These are phyloP conservation scores for Ascaphus truei DNA, from an alignment of 2,113 vertebrate genomes.

Conservation along the genomic window DNA sequence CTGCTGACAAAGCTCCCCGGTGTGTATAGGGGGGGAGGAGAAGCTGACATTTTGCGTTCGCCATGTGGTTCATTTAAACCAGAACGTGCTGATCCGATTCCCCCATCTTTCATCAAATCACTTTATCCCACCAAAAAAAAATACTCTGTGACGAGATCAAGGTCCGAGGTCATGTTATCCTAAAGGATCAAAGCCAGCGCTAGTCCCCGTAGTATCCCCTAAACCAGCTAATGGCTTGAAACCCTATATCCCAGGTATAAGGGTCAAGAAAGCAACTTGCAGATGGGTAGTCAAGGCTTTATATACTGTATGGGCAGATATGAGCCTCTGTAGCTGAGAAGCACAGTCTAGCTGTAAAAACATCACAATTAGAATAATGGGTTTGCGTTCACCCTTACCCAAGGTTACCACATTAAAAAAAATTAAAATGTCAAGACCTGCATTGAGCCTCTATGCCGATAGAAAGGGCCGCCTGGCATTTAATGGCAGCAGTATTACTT, in stretches of 20 bases:
- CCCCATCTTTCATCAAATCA: slow-evolving; percentile 13
- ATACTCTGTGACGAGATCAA: slow-evolving; percentile 7
- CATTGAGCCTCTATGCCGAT: not conserved
- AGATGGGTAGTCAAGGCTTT: not conserved
- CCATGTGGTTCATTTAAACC: not conserved
- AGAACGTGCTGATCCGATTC: not conserved
- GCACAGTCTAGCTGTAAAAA: not conserved
- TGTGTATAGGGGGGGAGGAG: not conserved
- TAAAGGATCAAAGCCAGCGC: slow-evolving; percentile 12
- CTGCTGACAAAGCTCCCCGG: not conserved
- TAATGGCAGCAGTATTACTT: too few species aligned
- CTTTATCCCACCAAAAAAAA: slow-evolving; percentile 10
- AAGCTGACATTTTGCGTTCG: not conserved
- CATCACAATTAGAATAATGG: not conserved
- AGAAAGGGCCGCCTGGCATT: not conserved
- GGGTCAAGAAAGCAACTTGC: not conserved
- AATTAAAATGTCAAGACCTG: not conserved
- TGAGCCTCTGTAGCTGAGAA: not conserved
- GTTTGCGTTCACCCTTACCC: not conserved
- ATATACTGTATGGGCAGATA: not conserved
- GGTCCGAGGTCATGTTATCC: slow-evolving; percentile 14
- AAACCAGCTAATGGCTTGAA: not conserved
- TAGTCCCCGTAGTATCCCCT: not conserved
- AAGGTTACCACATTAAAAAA: not conserved
- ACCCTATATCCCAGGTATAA: slow-evolving; percentile 20